Percentiles rank a stretch among this genome's conserved stretches.
phyloP scores from a whole-genome alignment of 2,113 vertebrate species.

The Oophaga pumilio region DNA sequence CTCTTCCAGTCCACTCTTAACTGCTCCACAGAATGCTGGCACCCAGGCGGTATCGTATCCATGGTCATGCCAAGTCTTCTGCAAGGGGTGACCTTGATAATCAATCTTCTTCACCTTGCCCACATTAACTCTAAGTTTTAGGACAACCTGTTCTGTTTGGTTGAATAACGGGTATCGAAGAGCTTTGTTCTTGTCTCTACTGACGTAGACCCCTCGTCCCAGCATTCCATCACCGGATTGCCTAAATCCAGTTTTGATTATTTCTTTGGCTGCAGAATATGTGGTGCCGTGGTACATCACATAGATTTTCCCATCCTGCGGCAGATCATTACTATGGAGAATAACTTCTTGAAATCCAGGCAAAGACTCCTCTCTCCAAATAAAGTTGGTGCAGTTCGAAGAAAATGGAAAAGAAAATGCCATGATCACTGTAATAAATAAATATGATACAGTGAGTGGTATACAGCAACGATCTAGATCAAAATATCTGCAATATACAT shows the following conservation, averaged over 20 bases:
- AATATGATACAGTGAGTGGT: background rate
- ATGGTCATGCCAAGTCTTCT: conserved; percentile 41
- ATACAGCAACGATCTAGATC: too few species aligned
- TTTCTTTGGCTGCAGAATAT: background rate
- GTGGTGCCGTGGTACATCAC: conserved; percentile 45
- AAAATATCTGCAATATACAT: too few species aligned
- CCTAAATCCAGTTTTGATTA: conserved; percentile 5
- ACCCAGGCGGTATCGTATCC: conserved; percentile 54
- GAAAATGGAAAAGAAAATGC: background rate
- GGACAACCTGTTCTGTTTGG: conserved; percentile 12
- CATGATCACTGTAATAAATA: background rate
- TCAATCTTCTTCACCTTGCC: conserved; percentile 33
- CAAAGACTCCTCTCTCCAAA: background rate
- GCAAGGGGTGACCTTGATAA: conserved; percentile 10
- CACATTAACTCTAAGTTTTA: conserved; percentile 37
- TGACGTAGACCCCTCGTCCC: conserved; percentile 48
- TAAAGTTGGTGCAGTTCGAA: background rate
- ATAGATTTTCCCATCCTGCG: background rate
- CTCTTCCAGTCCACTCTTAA: conserved; percentile 38
- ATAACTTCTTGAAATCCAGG: background rate
- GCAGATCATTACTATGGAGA: background rate
- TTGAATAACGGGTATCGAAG: background rate
- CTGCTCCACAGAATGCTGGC: conserved; percentile 22
- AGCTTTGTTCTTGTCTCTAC: conserved; percentile 22
- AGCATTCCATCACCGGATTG: conserved; percentile 31